Percentiles rank a stretch among this genome's conserved stretches.
Evolutionary conservation across 1,140 invertebrate species (phyloP).

Genomic region (Caerostris darwini): DNA sequence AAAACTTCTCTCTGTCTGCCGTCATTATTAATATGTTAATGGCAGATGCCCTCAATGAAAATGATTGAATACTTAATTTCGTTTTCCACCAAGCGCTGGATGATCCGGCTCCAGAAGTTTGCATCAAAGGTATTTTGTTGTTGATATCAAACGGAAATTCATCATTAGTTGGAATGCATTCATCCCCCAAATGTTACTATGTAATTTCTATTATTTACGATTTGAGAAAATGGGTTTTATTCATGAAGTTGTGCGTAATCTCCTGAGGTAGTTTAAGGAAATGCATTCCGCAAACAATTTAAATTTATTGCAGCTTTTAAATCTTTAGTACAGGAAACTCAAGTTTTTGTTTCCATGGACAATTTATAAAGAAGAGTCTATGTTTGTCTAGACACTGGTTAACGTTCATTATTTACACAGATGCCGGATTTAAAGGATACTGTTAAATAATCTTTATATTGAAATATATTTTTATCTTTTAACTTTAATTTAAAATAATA

Average conservation of each 20-base stretch:
- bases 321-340: too few relatives aligned
- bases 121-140: background rate
- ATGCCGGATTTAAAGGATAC: too few relatives aligned
- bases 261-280: background rate
- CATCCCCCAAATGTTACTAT: background rate
- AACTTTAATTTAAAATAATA: too few relatives aligned
- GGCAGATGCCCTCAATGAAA: background rate
- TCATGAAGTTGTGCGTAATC: background rate
- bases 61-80: constrained; percentile 38
- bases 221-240: background rate
- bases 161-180: background rate
- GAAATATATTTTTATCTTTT: too few relatives aligned
- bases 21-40: constrained; percentile 33
- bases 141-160: background rate
- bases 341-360: too few relatives aligned
- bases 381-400: too few relatives aligned
- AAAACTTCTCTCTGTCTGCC: background rate
- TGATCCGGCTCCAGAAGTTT: background rate
- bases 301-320: too few relatives aligned
- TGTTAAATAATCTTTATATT: too few relatives aligned
- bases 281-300: background rate
- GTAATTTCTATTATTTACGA: background rate
- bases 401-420: too few relatives aligned
- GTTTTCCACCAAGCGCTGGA: background rate
- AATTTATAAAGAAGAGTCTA: too few relatives aligned